Base-by-base conservation (phyloP, 1,140 invertebrate genomes). In the Harpegnathos saltator region DNA sequence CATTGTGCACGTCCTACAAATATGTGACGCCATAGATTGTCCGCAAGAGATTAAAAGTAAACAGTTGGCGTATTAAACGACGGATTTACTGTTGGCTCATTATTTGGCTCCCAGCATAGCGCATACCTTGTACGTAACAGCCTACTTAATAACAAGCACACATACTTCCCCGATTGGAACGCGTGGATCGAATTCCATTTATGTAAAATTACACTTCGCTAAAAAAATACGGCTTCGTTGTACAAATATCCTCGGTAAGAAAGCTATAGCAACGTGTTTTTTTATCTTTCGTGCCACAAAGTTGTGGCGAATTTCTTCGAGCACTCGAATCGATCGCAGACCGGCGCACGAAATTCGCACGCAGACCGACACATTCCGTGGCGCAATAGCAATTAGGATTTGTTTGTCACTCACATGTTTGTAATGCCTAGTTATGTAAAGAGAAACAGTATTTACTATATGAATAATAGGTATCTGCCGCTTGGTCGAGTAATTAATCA, bases 211-310 rank as follows among this genome's bases (percentile, higher is more conserved):
- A 54, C 56, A 17, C n/a, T 63, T 63, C n/a, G 44, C 44, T 75
- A 75, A 75, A 75, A 75, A 75, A 75, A 75, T 63, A 63, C 14
- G 73, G 26, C n/a, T 75, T 75, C 73, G 73, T 75, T 75, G 72
- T 75, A 75, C 38, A 61, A 75, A 75, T 17, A 52, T 75, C 5
- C n/a, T 75, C 38, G 1, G 9, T 75, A 75, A 50, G 73, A 75
- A 65, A 75, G 59, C 59, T 65, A 75, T 33, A 44, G 15, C 29
- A 7, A 14, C 15, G 19, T 22, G 1, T 38, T 17, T 7, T 26
- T 24, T 38, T 44, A 3, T 11, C 4, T 59, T 12, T 38, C 24
- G 22, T 44, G 0, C 17, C n/a, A 1, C 7, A 22, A 0, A 26
- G 7, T 12, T 14, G 2, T 5, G 11, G 29, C 26, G 3, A n/a